Percentiles rank a stretch among this genome's conserved stretches.
Evolutionary conservation across 2,888 invertebrate genomes (phyloP).

Genomic region (Catocala fraxini): DNA sequence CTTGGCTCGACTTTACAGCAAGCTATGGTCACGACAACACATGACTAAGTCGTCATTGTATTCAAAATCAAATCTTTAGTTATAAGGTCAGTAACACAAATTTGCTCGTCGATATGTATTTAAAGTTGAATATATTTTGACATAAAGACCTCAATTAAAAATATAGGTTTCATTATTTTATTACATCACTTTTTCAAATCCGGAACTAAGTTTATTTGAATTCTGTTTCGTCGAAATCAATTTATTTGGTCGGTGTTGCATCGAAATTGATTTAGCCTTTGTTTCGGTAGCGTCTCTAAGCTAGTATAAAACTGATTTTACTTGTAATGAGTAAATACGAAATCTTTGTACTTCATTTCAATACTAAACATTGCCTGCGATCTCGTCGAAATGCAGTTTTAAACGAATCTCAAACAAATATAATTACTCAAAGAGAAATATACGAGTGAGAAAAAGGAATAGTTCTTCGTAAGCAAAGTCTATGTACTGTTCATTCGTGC

Average conservation of each 20-base stretch:
- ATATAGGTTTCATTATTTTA: not conserved
- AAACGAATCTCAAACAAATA: too few species aligned
- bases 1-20: too few species aligned
- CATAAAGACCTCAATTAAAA: slow-evolving; percentile 1
- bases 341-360: not conserved
- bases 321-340: slow-evolving; percentile 4
- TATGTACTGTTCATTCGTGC: too few species aligned
- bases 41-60: too few species aligned
- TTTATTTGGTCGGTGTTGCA: slow-evolving; percentile 3
- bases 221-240: not conserved
- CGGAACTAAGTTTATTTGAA: not conserved
- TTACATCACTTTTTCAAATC: not conserved
- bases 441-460: too few species aligned
- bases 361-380: too few species aligned
- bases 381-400: too few species aligned
- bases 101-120: not conserved
- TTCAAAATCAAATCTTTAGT: too few species aligned
- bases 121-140: not conserved
- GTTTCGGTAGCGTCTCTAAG: slow-evolving; percentile 15
- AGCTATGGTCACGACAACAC: too few species aligned
- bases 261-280: slow-evolving; percentile 7
- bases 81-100: not conserved
- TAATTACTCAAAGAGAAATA: too few species aligned
- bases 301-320: slow-evolving; percentile 17
- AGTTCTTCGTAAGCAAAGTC: too few species aligned